These are phyloP conservation scores for Drosophila parthenogenetica DNA, from an alignment of 2,888 invertebrate genomes.

Conservation along the genomic window DNA sequence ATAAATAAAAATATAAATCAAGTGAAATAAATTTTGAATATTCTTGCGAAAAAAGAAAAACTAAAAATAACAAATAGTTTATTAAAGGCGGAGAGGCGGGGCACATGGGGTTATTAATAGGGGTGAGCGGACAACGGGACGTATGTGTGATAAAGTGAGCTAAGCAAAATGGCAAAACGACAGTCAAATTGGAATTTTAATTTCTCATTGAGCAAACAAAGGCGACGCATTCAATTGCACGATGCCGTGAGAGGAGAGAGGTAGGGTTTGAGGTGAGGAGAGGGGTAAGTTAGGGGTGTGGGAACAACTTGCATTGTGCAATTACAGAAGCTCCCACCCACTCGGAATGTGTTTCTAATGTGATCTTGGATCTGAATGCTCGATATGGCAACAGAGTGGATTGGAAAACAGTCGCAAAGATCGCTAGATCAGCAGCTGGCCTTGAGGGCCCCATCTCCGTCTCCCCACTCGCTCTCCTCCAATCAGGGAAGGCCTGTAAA, in stretches of 20 bases:
- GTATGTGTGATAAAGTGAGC: constrained; percentile 47
- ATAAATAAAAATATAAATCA: constrained; percentile 57
- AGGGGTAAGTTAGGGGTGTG: not conserved
- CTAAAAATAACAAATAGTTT: constrained; percentile 12
- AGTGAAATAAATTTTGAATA: constrained; percentile 24
- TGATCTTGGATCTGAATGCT: constrained; percentile 17
- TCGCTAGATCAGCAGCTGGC: constrained; percentile 28
- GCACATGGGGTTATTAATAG: not conserved
- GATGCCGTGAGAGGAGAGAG: constrained; percentile 12
- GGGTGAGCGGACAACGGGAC: not conserved
- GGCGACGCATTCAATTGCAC: constrained; percentile 74
- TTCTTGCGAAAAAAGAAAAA: not conserved
- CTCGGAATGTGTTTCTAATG: constrained; percentile 13
- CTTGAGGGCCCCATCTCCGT: constrained; percentile 28
- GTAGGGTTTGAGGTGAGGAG: constrained; percentile 10
- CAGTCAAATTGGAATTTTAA: constrained; percentile 75
- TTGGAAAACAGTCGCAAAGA: constrained; percentile 7
- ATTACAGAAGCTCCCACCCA: constrained; percentile 39
- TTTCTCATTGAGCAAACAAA: constrained; percentile 76
- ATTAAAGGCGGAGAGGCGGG: not conserved
- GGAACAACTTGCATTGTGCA: constrained; percentile 50
- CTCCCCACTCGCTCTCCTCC: not conserved
- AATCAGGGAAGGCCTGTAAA: not conserved
- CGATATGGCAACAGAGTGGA: not conserved
- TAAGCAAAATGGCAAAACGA: constrained; percentile 44